Percentiles rank a stretch among this genome's conserved stretches.
phyloP scores from a whole-genome alignment of 2,113 vertebrate species.

The Silurus glanis region DNA sequence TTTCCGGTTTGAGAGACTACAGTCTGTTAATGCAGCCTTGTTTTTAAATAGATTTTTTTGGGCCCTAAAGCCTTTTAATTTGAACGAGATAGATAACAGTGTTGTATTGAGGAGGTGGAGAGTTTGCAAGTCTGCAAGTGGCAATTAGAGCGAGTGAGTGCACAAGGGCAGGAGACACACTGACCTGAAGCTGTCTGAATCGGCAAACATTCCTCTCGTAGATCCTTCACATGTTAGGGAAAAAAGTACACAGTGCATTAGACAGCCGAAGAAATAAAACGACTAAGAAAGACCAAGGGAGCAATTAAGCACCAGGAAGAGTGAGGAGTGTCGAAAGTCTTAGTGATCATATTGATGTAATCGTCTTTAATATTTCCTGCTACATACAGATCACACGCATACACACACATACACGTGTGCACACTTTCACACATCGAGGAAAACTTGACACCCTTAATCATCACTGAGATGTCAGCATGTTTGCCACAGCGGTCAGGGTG shows the following conservation, averaged over 20 bases:
- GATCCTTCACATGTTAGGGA: neutral
- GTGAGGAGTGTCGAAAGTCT: neutral
- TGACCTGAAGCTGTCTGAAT: constrained; percentile 46
- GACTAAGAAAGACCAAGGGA: neutral
- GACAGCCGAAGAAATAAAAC: neutral
- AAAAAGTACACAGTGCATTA: neutral
- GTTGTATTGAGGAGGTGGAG: constrained; percentile 37
- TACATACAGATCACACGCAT: constrained; percentile 9
- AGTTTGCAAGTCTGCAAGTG: neutral
- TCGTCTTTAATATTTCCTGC: constrained; percentile 59
- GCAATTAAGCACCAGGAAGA: neutral
- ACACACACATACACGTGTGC: neutral
- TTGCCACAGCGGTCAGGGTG: constrained; percentile 5
- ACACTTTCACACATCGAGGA: constrained; percentile 3
- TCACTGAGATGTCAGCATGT: constrained; percentile 44
- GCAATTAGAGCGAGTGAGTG: constrained; percentile 40
- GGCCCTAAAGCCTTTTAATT: constrained; percentile 16
- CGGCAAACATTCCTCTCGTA: constrained; percentile 17
- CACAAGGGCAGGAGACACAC: constrained; percentile 9
- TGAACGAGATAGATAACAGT: constrained; percentile 23
- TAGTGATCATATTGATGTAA: constrained; percentile 58
- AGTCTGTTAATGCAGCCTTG: neutral
- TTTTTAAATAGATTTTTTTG: constrained; percentile 29
- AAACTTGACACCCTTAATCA: constrained; percentile 58
- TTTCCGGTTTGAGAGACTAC: too few relatives aligned